Conservation (phyloP, 2,888 invertebrate genomes). For the Neocrepidodera transversa region DNA sequence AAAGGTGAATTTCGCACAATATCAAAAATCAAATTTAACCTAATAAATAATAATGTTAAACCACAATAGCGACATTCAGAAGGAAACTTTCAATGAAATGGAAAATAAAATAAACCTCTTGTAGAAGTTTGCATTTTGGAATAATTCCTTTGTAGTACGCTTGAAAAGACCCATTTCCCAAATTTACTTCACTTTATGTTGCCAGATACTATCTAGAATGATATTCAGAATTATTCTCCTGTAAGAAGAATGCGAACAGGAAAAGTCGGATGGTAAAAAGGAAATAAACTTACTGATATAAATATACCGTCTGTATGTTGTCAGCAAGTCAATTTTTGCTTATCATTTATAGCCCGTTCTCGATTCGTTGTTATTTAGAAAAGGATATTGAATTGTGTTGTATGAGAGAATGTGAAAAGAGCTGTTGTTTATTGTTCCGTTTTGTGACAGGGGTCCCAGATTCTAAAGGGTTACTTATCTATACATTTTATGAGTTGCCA, state of each 20-base stretch:
- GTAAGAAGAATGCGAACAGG: constrained; percentile 18
- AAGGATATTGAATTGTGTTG: constrained; percentile 11
- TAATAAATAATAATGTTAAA: not conserved
- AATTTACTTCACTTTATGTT: constrained; percentile 17
- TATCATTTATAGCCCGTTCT: constrained; percentile 16
- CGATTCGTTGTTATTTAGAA: constrained; percentile 18
- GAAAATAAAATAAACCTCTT: constrained; percentile 25
- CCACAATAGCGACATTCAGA: not conserved
- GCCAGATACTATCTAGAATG: constrained; percentile 24
- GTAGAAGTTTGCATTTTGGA: constrained; percentile 16
- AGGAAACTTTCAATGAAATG: constrained; percentile 17
- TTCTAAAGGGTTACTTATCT: no score
- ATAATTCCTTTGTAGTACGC: constrained; percentile 23
- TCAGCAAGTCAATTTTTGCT: constrained; percentile 22
- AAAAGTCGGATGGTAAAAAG: constrained; percentile 20
- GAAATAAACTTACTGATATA: constrained; percentile 16
- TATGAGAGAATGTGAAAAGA: constrained; percentile 2
- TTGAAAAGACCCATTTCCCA: constrained; percentile 18
- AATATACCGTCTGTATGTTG: constrained; percentile 20
- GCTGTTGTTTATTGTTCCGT: no score
- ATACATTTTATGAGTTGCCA: no score
- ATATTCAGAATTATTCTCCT: constrained; percentile 23
- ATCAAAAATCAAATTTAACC: not conserved
- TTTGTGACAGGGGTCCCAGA: no score
- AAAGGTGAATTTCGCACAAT: no score